Percentiles rank a stretch among this genome's conserved stretches.
Conservation (phyloP, 2,888 invertebrate genomes). For the Nomada fucata region DNA sequence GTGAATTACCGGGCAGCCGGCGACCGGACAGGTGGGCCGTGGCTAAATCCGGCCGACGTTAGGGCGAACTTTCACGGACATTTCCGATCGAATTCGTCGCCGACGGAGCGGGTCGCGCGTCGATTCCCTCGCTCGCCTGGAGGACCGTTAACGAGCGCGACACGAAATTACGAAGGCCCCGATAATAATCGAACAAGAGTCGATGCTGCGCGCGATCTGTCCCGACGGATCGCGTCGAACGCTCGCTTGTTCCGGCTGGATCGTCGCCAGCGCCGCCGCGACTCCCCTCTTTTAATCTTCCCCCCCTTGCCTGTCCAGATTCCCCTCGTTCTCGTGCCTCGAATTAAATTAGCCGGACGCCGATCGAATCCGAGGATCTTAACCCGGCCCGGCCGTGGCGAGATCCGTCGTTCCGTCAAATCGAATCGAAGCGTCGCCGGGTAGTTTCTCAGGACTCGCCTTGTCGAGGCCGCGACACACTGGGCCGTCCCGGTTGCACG, state of each 20-base stretch:
- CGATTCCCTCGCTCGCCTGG: constrained; percentile 8
- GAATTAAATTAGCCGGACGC: constrained; percentile 4
- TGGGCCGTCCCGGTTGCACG: constrained; percentile 44
- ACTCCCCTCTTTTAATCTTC: constrained; percentile 46
- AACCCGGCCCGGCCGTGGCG: no score
- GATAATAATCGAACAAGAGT: constrained; percentile 25
- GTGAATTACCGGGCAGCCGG: background rate
- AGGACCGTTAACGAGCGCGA: constrained; percentile 53
- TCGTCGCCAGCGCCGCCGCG: constrained; percentile 32
- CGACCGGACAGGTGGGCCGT: background rate
- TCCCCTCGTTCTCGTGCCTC: background rate
- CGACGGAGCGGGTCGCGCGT: constrained; percentile 30
- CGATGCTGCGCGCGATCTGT: background rate
- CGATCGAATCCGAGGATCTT: background rate
- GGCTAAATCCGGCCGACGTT: background rate
- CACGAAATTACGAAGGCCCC: constrained; percentile 46
- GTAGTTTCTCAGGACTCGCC: constrained; percentile 29
- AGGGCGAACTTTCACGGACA: background rate
- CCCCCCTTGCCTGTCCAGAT: background rate
- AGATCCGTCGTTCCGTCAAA: no score
- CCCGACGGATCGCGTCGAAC: constrained; percentile 26
- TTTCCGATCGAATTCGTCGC: constrained; percentile 37
- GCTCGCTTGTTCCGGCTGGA: constrained; percentile 32
- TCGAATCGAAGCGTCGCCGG: no score
- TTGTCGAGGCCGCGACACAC: background rate